Evolutionary conservation across 2,888 invertebrate species (phyloP), one percentile per base, ranked within the genome.

Genomic region (Chymomyza procnemis): DNA sequence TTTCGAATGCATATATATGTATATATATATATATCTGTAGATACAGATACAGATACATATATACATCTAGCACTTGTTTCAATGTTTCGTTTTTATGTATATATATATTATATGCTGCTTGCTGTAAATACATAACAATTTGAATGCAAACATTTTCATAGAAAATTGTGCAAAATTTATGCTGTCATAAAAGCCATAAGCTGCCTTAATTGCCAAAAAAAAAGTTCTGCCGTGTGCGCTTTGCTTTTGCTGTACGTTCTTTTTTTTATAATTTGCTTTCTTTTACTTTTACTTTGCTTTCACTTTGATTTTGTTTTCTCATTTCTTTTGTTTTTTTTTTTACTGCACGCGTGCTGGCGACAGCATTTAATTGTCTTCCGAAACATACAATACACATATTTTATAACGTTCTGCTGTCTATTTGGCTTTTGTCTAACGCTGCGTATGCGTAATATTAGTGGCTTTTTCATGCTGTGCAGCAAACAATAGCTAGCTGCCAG

Each of bases 161-260:
- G 85, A 80, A 80, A 75, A 76, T 82, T 81, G 34, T 41, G 34
- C 80, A 61, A 80, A 85, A 85, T 85, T 85, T 87, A 87, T 85
- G 75, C 83, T 76, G 70, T 82, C 85, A 80, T 85, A 87, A 85
- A 87, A 82, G 79, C 79, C 87, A 85, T 85, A 87, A 87, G 83
- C 78, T 72, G 74, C 74, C 83, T 87, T 85, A 85, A 85, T 85
- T 87, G 87, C 79, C 87, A 83, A 85, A 26, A 85, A 83, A 83
- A 85, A 26, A 85, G 85, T 85, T 85, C 69, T 58, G 77, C 67
- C 69, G 60, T 48, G 4, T 19, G 46, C 19, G 50, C 52, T 30
- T 1, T 19, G n/a, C 30, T 41, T 52, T 16, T 54, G 46, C 8
- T 34, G 18, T 5, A 9, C 19, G 21, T 54, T 26, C 18, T 21